These are phyloP conservation scores for Myiothlypis chrysogaster DNA, from an alignment of 2,797 vertebrate species.

Conservation along the genomic window DNA sequence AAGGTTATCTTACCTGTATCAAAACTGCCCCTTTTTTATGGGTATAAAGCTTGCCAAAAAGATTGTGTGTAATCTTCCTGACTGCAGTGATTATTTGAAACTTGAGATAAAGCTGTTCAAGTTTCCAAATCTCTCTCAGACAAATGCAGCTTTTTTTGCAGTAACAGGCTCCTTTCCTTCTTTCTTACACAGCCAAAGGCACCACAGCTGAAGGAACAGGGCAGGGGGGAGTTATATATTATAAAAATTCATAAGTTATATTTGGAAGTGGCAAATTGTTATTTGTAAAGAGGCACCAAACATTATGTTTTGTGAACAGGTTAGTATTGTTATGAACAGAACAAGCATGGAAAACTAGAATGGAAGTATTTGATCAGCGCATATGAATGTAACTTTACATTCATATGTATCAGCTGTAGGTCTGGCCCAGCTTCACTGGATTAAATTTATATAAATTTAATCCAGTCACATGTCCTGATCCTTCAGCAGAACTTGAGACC, in stretches of 20 bases:
- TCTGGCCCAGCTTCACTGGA: background rate
- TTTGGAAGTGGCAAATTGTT: background rate
- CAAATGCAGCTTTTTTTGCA: background rate
- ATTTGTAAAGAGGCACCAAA: background rate
- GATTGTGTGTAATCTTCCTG: background rate
- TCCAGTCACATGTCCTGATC: background rate
- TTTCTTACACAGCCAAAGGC: background rate
- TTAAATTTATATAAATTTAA: background rate
- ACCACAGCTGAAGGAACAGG: background rate
- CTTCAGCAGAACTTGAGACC: background rate
- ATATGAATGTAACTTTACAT: background rate
- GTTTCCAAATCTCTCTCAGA: background rate
- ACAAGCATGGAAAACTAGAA: background rate
- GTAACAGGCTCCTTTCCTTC: background rate
- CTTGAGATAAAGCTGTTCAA: background rate
- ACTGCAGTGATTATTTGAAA: conserved; percentile 6
- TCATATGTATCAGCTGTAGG: background rate
- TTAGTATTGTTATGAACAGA: background rate
- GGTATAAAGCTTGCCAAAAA: background rate
- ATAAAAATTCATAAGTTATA: background rate
- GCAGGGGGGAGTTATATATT: too few species aligned
- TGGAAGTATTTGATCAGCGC: background rate
- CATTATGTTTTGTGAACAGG: background rate
- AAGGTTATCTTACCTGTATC: background rate
- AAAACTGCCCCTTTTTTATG: background rate